Percentiles rank a stretch among this genome's conserved stretches.
Conservation (phyloP, 2,888 invertebrate species). For the Prionchulus punctatus region DNA sequence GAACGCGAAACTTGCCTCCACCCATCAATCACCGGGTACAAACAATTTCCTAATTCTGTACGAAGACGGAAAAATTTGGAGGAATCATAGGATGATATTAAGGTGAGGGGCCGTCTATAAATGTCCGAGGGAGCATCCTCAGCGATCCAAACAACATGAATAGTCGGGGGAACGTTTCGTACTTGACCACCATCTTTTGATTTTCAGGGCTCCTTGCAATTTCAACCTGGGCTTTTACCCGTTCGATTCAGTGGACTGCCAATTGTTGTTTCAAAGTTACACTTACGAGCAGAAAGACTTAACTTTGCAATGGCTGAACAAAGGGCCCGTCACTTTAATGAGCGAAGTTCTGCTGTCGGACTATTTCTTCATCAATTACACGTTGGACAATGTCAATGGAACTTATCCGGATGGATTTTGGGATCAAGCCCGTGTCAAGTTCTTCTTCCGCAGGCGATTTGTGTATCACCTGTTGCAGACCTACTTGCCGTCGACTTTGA, state of each 20-base stretch:
- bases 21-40: slow-evolving; percentile 2
- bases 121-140: background rate
- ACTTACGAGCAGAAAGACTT: background rate
- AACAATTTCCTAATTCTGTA: slow-evolving; percentile 8
- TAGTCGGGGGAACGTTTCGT: too few species aligned
- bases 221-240: slow-evolving; percentile 1
- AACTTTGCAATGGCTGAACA: background rate
- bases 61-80: slow-evolving; percentile 6
- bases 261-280: slow-evolving; percentile 1
- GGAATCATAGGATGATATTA: slow-evolving; percentile 8
- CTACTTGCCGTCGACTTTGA: slow-evolving; percentile 4
- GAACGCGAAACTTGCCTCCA: background rate
- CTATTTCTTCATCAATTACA: background rate
- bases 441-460: background rate
- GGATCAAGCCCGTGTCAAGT: background rate
- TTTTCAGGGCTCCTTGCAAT: slow-evolving; percentile 4
- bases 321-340: slow-evolving; percentile 1
- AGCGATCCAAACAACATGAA: background rate
- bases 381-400: background rate
- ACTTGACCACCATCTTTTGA: too few species aligned
- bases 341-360: background rate
- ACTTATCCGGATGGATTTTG: background rate
- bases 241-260: slow-evolving; percentile 4
- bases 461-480: background rate
- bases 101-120: background rate